These are phyloP conservation scores for Protomyctophum bolini DNA, from an alignment of 2,113 vertebrate genomes.

Conservation along the genomic window DNA sequence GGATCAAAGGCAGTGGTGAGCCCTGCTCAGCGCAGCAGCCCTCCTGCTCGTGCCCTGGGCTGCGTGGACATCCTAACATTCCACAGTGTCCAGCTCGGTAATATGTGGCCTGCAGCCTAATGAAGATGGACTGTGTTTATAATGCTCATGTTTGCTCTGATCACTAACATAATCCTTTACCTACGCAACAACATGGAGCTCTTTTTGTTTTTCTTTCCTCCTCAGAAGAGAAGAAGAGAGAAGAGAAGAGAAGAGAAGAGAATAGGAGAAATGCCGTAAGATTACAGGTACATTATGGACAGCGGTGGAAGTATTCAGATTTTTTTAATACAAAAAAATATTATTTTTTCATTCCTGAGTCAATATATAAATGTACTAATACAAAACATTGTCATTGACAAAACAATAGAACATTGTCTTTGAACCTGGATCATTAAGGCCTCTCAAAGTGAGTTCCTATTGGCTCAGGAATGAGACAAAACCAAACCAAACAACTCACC, in stretches of 20 bases:
- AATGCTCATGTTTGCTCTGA: constrained; percentile 78
- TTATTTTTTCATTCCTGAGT: too few relatives aligned
- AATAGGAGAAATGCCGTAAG: too few relatives aligned
- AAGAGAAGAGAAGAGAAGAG: constrained; percentile 21
- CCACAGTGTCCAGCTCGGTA: constrained; percentile 77
- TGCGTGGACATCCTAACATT: constrained; percentile 83
- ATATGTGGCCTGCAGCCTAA: constrained; percentile 77
- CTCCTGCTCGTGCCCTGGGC: constrained; percentile 79
- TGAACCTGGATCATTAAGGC: too few relatives aligned
- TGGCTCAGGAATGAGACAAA: too few relatives aligned
- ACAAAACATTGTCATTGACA: too few relatives aligned
- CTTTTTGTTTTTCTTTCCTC: background rate
- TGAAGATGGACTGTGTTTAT: constrained; percentile 79
- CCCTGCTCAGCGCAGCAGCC: constrained; percentile 81
- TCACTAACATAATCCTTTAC: constrained; percentile 75
- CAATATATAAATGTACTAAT: too few relatives aligned
- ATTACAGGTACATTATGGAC: too few relatives aligned
- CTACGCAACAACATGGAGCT: constrained; percentile 44
- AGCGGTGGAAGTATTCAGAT: too few relatives aligned
- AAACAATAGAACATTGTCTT: too few relatives aligned
- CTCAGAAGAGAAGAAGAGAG: background rate
- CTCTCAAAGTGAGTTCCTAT: too few relatives aligned
- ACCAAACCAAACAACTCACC: too few relatives aligned
- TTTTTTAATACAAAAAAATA: too few relatives aligned
- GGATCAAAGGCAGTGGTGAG: constrained; percentile 79